Percentiles rank a stretch among this genome's conserved stretches.
These are phyloP conservation scores for Copsychus sechellarum DNA, from an alignment of 2,113 vertebrate genomes.

Conservation along the genomic window DNA sequence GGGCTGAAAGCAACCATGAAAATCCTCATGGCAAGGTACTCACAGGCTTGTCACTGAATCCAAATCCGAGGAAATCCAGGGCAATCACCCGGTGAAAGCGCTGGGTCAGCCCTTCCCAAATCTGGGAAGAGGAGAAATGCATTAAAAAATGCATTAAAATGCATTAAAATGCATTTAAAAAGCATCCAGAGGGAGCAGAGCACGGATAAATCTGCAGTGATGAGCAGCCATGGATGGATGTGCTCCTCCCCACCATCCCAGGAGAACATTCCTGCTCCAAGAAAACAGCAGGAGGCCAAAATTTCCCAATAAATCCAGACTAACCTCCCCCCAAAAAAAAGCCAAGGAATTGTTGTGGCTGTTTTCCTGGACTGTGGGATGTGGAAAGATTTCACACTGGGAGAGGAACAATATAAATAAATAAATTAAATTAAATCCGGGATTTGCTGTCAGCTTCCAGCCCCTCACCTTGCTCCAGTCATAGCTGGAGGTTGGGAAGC, in stretches of 20 bases:
- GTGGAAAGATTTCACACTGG: too few relatives aligned
- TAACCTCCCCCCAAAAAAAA: accelerated
- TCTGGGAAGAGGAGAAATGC: slow-evolving; percentile 67
- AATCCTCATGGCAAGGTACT: slow-evolving; percentile 5
- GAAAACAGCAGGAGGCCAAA: not conserved
- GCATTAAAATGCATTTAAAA: too few relatives aligned
- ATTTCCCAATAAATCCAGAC: not conserved
- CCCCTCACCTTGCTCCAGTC: slow-evolving; percentile 91
- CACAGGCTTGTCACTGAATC: slow-evolving; percentile 97
- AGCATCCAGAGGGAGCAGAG: not conserved
- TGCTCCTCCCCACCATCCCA: accelerated
- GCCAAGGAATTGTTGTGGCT: not conserved
- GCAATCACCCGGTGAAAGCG: slow-evolving; percentile 90
- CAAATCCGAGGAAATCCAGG: slow-evolving; percentile 93
- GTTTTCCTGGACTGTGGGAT: not conserved
- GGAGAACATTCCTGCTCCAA: not conserved
- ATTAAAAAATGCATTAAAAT: not conserved
- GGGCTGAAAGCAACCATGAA: not conserved
- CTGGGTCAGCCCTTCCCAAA: slow-evolving; percentile 92
- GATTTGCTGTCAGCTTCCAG: not conserved
- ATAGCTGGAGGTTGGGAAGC: slow-evolving; percentile 94
- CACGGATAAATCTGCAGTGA: accelerated
- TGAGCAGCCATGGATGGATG: accelerated
- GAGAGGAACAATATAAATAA: too few relatives aligned
- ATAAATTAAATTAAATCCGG: too few relatives aligned